Evolutionary conservation across 2,113 vertebrate genomes (phyloP).

Genomic region (Lepisosteus osseus): DNA sequence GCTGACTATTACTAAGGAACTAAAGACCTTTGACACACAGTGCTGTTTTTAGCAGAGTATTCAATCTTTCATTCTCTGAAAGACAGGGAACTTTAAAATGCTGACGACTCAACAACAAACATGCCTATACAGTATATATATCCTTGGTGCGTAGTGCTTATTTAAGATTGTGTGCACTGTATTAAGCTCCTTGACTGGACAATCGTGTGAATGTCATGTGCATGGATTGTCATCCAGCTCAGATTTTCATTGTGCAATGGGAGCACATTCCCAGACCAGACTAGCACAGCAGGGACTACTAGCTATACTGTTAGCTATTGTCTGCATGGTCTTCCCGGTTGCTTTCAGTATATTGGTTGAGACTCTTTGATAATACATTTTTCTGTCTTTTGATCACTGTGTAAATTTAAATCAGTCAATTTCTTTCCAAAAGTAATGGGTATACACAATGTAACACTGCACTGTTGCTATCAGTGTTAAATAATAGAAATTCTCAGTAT

Average conservation of each 20-base stretch:
- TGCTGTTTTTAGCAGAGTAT: constrained; percentile 25
- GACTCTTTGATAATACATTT: no score
- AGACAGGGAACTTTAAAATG: not conserved
- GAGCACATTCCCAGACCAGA: constrained; percentile 29
- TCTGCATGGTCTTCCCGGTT: no score
- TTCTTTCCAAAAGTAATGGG: no score
- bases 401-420: no score
- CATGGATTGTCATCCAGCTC: constrained; percentile 21
- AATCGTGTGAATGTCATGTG: constrained; percentile 24
- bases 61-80: not conserved
- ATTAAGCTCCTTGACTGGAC: constrained; percentile 13
- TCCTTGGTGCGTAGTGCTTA: not conserved
- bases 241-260: constrained; percentile 31
- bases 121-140: not conserved
- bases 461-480: no score
- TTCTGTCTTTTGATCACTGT: no score
- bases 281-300: constrained; percentile 15
- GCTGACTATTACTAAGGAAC: constrained; percentile 63
- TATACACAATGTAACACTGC: no score
- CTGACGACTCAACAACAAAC: not conserved
- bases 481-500: no score
- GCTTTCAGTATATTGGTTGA: no score
- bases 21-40: constrained; percentile 69
- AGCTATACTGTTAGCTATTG: no score
- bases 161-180: not conserved